Conservation (phyloP, 2,888 invertebrate species). For the Oxystoma pomonae region DNA sequence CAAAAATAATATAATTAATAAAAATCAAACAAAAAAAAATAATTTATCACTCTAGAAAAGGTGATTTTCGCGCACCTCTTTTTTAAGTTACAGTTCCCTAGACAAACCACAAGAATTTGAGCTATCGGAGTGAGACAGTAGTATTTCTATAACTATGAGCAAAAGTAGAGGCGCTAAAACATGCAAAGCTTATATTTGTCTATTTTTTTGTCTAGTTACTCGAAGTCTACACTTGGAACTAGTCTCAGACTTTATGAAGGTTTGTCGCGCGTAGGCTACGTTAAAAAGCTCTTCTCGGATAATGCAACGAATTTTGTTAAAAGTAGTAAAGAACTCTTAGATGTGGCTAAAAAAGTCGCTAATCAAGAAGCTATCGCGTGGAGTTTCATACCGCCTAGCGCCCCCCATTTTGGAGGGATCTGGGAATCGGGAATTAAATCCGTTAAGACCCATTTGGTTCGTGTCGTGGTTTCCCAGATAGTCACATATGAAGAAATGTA, state of each 20-base stretch:
- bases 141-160: background rate
- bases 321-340: constrained; percentile 17
- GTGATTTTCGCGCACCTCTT: too few species aligned
- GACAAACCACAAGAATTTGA: too few species aligned
- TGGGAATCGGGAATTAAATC: constrained; percentile 40
- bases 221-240: background rate
- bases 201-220: background rate
- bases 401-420: constrained; percentile 38
- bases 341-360: constrained; percentile 7
- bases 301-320: constrained; percentile 32
- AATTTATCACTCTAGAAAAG: too few species aligned
- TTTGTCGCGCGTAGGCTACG: constrained; percentile 8
- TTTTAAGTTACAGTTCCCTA: too few species aligned
- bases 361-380: constrained; percentile 20
- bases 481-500: constrained; percentile 35
- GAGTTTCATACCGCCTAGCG: constrained; percentile 36
- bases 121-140: background rate
- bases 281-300: constrained; percentile 25
- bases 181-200: background rate
- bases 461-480: constrained; percentile 27
- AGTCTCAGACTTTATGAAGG: constrained; percentile 17
- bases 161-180: background rate
- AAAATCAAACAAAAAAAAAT: too few species aligned
- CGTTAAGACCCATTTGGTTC: constrained; percentile 34
- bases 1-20: too few species aligned